Percentiles rank a stretch among this genome's conserved stretches.
Conservation (phyloP, 2,113 vertebrate genomes). For the Proteles cristata region DNA sequence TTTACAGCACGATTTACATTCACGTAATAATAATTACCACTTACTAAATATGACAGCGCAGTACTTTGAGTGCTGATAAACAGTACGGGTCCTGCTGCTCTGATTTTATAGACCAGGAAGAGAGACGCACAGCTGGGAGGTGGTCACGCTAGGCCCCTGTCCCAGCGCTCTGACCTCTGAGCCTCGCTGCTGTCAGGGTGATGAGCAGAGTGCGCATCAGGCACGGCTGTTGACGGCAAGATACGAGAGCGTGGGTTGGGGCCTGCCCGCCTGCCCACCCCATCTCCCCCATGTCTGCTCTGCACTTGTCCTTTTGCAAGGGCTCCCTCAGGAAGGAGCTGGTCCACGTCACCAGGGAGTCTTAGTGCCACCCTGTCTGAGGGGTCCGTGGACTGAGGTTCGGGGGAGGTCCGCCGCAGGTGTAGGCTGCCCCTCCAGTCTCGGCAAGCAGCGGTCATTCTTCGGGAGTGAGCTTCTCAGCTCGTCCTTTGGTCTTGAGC, state of each 20-base stretch:
- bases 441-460: neutral
- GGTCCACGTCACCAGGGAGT: neutral
- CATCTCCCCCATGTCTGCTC: neutral
- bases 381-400: neutral
- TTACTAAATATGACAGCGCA: neutral
- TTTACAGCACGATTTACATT: neutral
- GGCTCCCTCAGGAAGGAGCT: neutral
- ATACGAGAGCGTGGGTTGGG: neutral
- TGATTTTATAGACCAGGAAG: neutral
- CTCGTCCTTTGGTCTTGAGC: neutral
- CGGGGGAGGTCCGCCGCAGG: neutral
- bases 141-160: neutral
- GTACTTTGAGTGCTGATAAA: neutral
- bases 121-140: neutral
- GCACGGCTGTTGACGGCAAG: accelerated
- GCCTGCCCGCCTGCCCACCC: neutral
- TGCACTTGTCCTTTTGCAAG: neutral
- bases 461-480: neutral
- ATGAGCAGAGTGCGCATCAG: accelerated
- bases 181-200: neutral
- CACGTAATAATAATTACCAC: neutral
- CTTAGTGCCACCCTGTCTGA: neutral
- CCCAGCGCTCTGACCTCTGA: neutral
- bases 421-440: neutral
- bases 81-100: neutral